These are phyloP conservation scores for Sebastes jordani DNA, from an alignment of 2,797 vertebrate species.

Conservation along the genomic window DNA sequence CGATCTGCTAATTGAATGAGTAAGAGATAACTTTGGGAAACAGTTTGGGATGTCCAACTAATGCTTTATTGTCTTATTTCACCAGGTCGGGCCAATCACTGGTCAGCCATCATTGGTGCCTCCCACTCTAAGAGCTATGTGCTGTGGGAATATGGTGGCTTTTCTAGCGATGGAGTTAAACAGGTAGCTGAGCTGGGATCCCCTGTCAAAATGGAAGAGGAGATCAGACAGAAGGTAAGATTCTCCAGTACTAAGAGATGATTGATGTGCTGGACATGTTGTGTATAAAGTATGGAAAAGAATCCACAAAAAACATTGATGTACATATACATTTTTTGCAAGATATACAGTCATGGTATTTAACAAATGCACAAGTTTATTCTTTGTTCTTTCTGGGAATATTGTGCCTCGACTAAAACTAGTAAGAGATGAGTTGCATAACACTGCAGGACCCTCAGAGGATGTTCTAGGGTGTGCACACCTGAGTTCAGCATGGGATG, in stretches of 20 bases:
- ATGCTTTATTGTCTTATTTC: slow-evolving; percentile 26
- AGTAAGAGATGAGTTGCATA: slow-evolving; percentile 1
- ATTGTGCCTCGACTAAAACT: neutral
- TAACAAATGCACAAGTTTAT: neutral
- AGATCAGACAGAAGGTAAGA: slow-evolving; percentile 96
- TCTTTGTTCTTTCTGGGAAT: slow-evolving; percentile 1
- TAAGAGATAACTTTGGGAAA: neutral
- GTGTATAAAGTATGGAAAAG: neutral
- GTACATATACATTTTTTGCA: neutral
- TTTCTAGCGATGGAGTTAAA: slow-evolving; percentile 93
- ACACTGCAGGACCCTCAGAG: neutral
- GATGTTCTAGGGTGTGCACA: slow-evolving; percentile 21
- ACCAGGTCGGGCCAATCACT: slow-evolving; percentile 95
- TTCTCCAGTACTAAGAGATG: neutral
- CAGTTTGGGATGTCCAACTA: neutral
- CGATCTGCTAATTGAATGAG: neutral
- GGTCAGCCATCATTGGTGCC: slow-evolving; percentile 96
- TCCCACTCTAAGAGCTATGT: slow-evolving; percentile 97
- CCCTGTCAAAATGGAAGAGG: slow-evolving; percentile 98
- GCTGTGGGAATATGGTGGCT: slow-evolving; percentile 96
- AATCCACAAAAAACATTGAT: neutral
- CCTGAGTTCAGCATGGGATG: slow-evolving; percentile 29
- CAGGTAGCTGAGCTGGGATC: slow-evolving; percentile 96
- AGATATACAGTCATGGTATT: neutral
- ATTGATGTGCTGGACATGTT: neutral